Evolutionary conservation across 1,140 invertebrate genomes (phyloP).

Genomic region (Rhynchophorus ferrugineus): DNA sequence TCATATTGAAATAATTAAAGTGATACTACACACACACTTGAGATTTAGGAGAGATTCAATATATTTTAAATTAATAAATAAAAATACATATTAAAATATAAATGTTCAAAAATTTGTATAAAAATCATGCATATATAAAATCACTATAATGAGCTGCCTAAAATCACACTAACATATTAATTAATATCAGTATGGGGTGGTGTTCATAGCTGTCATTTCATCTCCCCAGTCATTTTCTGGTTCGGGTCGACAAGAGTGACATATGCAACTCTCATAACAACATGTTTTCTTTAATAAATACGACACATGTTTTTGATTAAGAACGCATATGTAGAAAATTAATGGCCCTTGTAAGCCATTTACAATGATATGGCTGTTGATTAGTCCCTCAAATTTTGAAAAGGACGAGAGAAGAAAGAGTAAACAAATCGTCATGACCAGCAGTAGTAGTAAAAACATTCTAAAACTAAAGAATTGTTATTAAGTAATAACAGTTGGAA

Average conservation of each 20-base stretch:
- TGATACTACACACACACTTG: not conserved
- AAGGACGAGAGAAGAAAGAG: slow-evolving; percentile 65
- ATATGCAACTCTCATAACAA: slow-evolving; percentile 51
- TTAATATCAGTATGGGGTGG: not conserved
- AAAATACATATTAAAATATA: no score
- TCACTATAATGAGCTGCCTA: no score
- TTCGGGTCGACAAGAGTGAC: slow-evolving; percentile 47
- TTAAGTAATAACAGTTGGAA: not conserved
- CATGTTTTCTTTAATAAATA: slow-evolving; percentile 70
- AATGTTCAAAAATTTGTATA: no score
- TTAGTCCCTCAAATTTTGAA: slow-evolving; percentile 58
- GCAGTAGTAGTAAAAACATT: slow-evolving; percentile 65
- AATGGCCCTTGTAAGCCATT: slow-evolving; percentile 66
- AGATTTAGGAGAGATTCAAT: not conserved
- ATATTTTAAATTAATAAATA: no score
- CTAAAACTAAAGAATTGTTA: slow-evolving; percentile 55
- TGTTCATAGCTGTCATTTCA: slow-evolving; percentile 75
- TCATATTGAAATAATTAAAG: no score
- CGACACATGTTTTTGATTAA: slow-evolving; percentile 66
- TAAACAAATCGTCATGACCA: slow-evolving; percentile 66
- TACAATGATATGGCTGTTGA: slow-evolving; percentile 65
- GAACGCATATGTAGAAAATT: slow-evolving; percentile 66
- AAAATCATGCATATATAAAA: no score
- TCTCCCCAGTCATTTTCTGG: slow-evolving; percentile 70
- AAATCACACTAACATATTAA: not conserved